Evolutionary conservation across 2,113 vertebrate genomes (phyloP), one percentile per base, ranked within the genome.

Genomic region (Alexandromys fortis): DNA sequence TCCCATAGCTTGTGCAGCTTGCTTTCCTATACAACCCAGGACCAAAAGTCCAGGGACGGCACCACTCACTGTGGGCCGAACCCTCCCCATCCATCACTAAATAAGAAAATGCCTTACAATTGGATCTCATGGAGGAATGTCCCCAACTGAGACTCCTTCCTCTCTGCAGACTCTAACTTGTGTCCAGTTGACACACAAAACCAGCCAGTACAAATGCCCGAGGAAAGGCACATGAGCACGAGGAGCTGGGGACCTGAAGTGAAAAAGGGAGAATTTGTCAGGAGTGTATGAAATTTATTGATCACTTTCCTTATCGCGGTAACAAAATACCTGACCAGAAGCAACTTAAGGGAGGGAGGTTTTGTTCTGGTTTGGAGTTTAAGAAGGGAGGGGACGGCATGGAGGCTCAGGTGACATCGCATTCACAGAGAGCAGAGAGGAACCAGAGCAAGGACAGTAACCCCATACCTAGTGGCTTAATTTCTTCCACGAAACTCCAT

Each of bases 171-270:
- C 35, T 73, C 35, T 73, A 73, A n/a, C 35, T 73, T 38, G 70
- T 38, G 70, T 22, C 70, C 0, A 38, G 8, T 38, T 73, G 70
- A 73, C 35, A 73, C 8, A 73, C 19, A 22, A n/a, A 73, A 73
- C 3, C 35, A 73, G 70, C 8, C n/a, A 38, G 17, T 38, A 73
- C n/a, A 73, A 19, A 38, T 21, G 35, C 8, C 17, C 55, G 26
- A 61, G 28, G 30, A 38, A 16, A 11, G 3, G 4, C 0, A 13
- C 10, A 0, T 4, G 26, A 26, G 17, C 81, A 14, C 4, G 28
- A 49, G 26, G 24, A 22, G 1, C 55, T 65, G 21, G 28, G 52
- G 58, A 22, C n/a, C 38, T 1, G 0, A 28, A 24, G 21, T 30
- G 38, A 65, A 3, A 28, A 30, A 38, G 14, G 49, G n/a, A 75